Evolutionary conservation across 2,113 vertebrate species (phyloP), one percentile per base, ranked within the genome.

Genomic region (Parus major): DNA sequence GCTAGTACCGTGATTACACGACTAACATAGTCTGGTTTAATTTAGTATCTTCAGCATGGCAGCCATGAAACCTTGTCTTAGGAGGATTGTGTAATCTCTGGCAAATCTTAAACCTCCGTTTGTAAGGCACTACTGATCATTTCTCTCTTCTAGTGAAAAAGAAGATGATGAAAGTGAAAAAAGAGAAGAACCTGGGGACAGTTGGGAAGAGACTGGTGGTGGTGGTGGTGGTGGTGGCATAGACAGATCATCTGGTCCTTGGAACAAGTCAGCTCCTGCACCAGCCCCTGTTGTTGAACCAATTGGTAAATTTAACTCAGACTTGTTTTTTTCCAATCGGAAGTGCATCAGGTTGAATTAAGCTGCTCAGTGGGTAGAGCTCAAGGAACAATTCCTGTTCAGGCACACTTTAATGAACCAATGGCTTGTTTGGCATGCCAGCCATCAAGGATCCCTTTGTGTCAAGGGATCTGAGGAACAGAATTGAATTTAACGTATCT

Each of bases 161-260:
- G 99, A 99, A 76, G 99, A 99, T 82, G 99, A 99, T 25, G 99
- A 99, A 42, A 98, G 98, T 86, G 99, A 99, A 88, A 99, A 99
- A 88, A 98, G 98, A 97, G 98, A 98, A 96, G 99, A 99, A 91
- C 98, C 99, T 24, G 96, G 99, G 24, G 99, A 98, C 33, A 98
- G 98, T 35, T 99, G 99, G 92, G 99, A 99, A 78, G 99, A 99
- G 96, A 98, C 98, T 66, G 98, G 98, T 71, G 95, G 98, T 53
- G 98, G 98, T 69, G 96, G 98, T 72, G 98, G 98, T 69, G 96
- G 98, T 72, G 92, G 94, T 60, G 49, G 42, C 52, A 52, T 98
- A 72, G 99, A 99, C 84, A 99, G 98, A 93, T 88, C 98, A 57
- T 98, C 98, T 50, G 99, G 99, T 46, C 99, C 99, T 64, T 99